phyloP scores from a whole-genome alignment of 1,140 invertebrate species.

The Wasmannia auropunctata region DNA sequence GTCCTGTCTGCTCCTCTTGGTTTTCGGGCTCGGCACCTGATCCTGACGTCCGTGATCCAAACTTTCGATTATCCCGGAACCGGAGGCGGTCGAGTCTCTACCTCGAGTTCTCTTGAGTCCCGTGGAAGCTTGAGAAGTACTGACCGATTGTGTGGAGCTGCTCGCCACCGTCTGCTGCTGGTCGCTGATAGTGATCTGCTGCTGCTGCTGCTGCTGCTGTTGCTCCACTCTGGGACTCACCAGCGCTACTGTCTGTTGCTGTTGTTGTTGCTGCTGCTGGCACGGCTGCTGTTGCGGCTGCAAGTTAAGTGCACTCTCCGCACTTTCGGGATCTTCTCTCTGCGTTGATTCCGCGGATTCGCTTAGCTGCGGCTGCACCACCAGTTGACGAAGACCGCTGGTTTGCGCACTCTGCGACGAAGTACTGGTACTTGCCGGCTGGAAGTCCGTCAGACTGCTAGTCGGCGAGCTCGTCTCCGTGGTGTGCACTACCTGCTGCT shows the following conservation, averaged over 20 bases:
- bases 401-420: constrained; percentile 78
- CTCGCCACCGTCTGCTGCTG: constrained; percentile 86
- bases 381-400: constrained; percentile 78
- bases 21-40: constrained; percentile 80
- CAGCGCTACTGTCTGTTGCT: constrained; percentile 90
- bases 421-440: constrained; percentile 82
- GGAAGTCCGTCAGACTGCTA: constrained; percentile 85
- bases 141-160: constrained; percentile 86
- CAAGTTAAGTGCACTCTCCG: constrained; percentile 76
- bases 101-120: constrained; percentile 87
- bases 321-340: constrained; percentile 84
- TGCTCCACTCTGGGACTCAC: constrained; percentile 90
- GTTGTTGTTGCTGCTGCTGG: constrained; percentile 82
- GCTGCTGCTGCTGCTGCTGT: constrained; percentile 82
- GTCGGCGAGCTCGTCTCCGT: constrained; percentile 86
- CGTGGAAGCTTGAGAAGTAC: constrained; percentile 86
- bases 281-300: constrained; percentile 80
- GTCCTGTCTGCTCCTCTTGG: constrained; percentile 80
- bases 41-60: constrained; percentile 82
- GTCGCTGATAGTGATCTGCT: constrained; percentile 83
- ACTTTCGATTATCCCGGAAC: constrained; percentile 84
- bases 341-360: constrained; percentile 83
- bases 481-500: constrained; percentile 83
- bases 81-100: constrained; percentile 86
- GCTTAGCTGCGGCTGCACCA: constrained; percentile 82